A percentile compares a stretch with the other conserved stretches of the same genome.
Evolutionary conservation across 2,888 invertebrate genomes (phyloP).

Genomic region (Alloplasta piceator): DNA sequence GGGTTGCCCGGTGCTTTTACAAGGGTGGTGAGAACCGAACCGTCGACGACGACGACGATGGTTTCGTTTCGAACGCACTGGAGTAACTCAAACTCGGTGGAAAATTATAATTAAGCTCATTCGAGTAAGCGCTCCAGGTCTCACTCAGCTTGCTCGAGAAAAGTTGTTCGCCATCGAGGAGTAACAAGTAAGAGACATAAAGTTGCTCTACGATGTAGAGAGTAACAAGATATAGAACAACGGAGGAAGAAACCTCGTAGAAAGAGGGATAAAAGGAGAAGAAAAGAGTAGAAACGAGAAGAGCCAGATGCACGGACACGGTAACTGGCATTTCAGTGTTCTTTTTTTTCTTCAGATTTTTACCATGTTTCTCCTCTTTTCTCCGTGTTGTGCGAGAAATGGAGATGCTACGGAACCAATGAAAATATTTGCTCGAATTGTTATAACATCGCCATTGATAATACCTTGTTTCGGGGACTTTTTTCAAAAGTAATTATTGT

Average conservation of each 20-base stretch:
- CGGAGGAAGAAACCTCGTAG: conserved; percentile 60
- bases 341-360: conserved; percentile 28
- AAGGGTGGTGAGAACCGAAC: conserved; percentile 21
- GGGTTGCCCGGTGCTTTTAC: conserved; percentile 21
- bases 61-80: conserved; percentile 62
- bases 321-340: conserved; percentile 42
- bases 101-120: conserved; percentile 74
- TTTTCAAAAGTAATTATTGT: no score
- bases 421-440: no score
- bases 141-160: conserved; percentile 55
- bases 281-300: conserved; percentile 6
- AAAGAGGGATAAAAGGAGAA: conserved; percentile 54
- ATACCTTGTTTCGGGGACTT: no score
- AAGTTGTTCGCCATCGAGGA: conserved; percentile 63
- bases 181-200: conserved; percentile 62
- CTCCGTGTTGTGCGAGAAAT: no score
- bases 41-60: conserved; percentile 17
- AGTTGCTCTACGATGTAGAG: conserved; percentile 40
- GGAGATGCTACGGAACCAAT: no score
- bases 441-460: no score
- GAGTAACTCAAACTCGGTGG: conserved; percentile 70
- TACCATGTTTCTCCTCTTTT: conserved; percentile 5
- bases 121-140: conserved; percentile 66
- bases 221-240: conserved; percentile 38
- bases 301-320: conserved; percentile 25